Base-by-base conservation (phyloP, 2,888 invertebrate species). In the Eristalis tenax region DNA sequence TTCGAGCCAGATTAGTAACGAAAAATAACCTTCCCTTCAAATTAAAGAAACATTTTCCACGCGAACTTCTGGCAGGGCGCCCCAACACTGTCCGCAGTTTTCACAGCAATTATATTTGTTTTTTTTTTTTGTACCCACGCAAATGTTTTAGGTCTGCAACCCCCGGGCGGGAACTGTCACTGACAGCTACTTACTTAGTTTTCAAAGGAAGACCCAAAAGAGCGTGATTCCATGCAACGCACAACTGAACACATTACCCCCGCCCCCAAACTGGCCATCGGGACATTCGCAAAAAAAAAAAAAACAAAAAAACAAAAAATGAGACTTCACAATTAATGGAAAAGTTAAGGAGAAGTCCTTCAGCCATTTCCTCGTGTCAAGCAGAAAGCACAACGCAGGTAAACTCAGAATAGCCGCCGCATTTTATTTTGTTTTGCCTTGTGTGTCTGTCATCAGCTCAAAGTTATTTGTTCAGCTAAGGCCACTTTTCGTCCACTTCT, bases 391-490 rank as follows among this genome's bases (percentile, higher is more conserved):
- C 38, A 38, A 8, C 13, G 4, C 50, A 50, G 50, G 50, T 50
- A 18, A 50, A 8, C 18, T 18, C 6, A 6, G 32, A 32, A 18
- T 18, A 50, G 43, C 18, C 8, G 50, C 0, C 50, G 4, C 43
- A 15, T 15, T 15, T n/a, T n/a, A 4, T 4, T n/a, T 4, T 43
- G 43, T 43, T 43, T n/a, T n/a, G 32, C 10, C 15, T 15, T 43
- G 43, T 43, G 43, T 4, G 43, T 43, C 43, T 43, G 28, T 43
- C 63, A 40, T 40, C 61, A 63, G 28, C 61, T 43, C 6, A 35
- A 73, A 63, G 71, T 28, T 43, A 63, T 73, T 73, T 73, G 40
- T 32, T 28, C 28, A 43, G 43, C 43, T n/a, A 73, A 63, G 28
- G 43, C 61, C 61, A 43, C 40, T 40, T 66, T 18, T 40, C 57